Evolutionary conservation across 2,797 vertebrate genomes (phyloP), one percentile per base, ranked within the genome.

Genomic region (Pangasius mekongensis): DNA sequence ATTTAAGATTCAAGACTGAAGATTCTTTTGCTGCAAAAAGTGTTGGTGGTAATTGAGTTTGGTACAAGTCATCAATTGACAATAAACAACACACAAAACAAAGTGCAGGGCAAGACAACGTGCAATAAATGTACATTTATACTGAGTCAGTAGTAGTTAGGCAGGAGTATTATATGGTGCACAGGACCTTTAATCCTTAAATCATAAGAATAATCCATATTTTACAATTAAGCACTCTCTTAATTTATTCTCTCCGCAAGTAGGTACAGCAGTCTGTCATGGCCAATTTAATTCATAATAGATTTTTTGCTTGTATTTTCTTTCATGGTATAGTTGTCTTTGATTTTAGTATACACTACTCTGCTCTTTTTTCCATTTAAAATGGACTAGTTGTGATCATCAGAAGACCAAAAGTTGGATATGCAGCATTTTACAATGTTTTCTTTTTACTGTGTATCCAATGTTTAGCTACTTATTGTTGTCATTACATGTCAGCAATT

Each of bases 371-470:
- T 33, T 22, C n/a, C 10, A 11, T 22, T 36, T 58, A 58, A 81
- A 69, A 24, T 14, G 1, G 3, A 30, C 24, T 33, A 33, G 5
- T 69, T 33, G 20, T 54, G 16, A 56, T 84, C 20, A 69, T 52
- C n/a, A 1, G 10, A 33, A 64, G 58, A 22, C 56, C 43, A 66
- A 83, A 60, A 83, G 54, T 87, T 6, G 20, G n/a, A 52, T 87
- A 83, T 83, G 80, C 78, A 87, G 66, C 27, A 74, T 49, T 83
- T 87, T 74, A 74, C 67, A 83, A 20, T 1, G 9, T 64, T 52
- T 24, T 52, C 39, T 62, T 66, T 11, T 16, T 18, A 27, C 9
- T 54, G 9, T 22, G n/a, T 16, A 64, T 47, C 2, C 52, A 36
- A 4, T 49, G 49, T 49, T 33, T 78, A 27, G 30, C 24, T 36